Evolutionary conservation across 1,140 invertebrate genomes (phyloP).

Genomic region (Drosophila obscura): DNA sequence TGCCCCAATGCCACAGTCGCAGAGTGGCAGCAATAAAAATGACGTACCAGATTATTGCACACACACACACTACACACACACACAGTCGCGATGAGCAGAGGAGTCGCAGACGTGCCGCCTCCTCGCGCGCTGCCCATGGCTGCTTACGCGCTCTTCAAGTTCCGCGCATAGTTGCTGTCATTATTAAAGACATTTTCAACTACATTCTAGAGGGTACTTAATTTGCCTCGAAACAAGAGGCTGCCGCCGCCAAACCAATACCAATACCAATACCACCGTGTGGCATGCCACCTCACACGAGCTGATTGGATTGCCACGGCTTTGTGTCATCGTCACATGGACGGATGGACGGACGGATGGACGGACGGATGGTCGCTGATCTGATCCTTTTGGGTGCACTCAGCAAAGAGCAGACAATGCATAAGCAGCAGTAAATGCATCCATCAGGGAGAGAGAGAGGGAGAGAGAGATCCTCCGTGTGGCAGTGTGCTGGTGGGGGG

Average conservation of each 20-base stretch:
- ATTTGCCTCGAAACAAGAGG: conserved; percentile 65
- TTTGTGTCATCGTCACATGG: conserved; percentile 54
- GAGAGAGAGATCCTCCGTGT: conserved; percentile 7
- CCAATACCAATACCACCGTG: conserved; percentile 5
- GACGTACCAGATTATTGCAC: conserved; percentile 82
- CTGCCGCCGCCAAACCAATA: conserved; percentile 1
- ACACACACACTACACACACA: conserved; percentile 9
- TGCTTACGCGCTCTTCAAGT: conserved; percentile 83
- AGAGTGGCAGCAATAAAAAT: conserved; percentile 81
- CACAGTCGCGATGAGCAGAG: background rate
- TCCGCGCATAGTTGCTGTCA: conserved; percentile 83
- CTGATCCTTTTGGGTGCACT: conserved; percentile 54
- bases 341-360: background rate
- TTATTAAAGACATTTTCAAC: conserved; percentile 83
- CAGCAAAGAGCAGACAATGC: conserved; percentile 30
- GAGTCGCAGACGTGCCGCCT: conserved; percentile 51
- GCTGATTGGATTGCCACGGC: conserved; percentile 57
- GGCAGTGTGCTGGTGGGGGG: background rate
- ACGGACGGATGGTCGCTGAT: background rate
- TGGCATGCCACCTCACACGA: conserved; percentile 51
- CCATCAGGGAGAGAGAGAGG: conserved; percentile 20
- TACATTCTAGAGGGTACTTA: conserved; percentile 83
- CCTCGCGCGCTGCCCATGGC: conserved; percentile 60
- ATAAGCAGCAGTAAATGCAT: conserved; percentile 54
- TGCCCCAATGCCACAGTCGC: conserved; percentile 62